A percentile compares a stretch with the other conserved stretches of the same genome.
These are phyloP conservation scores for Lipotes vexillifer DNA, from an alignment of 2,113 vertebrate genomes.

Conservation along the genomic window DNA sequence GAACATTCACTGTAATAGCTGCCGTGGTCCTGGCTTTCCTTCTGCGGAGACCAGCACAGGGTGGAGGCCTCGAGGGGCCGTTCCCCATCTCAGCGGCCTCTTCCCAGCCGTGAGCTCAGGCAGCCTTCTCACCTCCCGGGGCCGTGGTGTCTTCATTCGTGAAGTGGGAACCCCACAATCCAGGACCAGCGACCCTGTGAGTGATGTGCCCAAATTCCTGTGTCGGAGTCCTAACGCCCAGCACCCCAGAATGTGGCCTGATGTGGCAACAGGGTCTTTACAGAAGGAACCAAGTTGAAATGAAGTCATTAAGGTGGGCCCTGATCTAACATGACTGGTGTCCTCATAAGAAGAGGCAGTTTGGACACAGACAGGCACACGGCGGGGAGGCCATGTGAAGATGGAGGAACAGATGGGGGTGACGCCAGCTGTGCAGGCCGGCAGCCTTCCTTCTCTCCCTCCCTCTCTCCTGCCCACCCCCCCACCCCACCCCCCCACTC, in stretches of 20 bases:
- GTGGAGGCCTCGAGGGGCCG: fast-evolving
- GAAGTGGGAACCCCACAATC: fast-evolving
- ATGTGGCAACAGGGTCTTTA: neutral
- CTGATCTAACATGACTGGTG: fast-evolving
- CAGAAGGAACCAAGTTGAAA: no score
- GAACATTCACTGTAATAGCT: fast-evolving
- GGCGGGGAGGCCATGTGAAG: fast-evolving
- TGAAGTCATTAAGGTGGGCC: neutral
- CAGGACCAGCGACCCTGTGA: fast-evolving
- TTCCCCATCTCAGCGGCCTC: neutral
- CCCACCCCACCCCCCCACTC: no score
- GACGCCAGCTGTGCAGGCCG: fast-evolving
- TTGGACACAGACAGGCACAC: fast-evolving
- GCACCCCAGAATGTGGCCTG: fast-evolving
- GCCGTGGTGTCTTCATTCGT: no score
- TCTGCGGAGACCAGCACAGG: fast-evolving
- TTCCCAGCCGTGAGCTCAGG: neutral
- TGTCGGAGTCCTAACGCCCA: fast-evolving
- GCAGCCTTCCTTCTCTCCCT: neutral
- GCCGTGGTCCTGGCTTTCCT: fast-evolving
- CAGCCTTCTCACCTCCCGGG: fast-evolving
- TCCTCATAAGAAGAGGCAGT: no score
- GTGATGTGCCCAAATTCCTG: fast-evolving
- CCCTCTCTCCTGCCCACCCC: neutral
- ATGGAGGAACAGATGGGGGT: fast-evolving